Percentiles rank a stretch among this genome's conserved stretches.
Evolutionary conservation across 2,888 invertebrate genomes (phyloP).

Genomic region (Phalera bucephala): DNA sequence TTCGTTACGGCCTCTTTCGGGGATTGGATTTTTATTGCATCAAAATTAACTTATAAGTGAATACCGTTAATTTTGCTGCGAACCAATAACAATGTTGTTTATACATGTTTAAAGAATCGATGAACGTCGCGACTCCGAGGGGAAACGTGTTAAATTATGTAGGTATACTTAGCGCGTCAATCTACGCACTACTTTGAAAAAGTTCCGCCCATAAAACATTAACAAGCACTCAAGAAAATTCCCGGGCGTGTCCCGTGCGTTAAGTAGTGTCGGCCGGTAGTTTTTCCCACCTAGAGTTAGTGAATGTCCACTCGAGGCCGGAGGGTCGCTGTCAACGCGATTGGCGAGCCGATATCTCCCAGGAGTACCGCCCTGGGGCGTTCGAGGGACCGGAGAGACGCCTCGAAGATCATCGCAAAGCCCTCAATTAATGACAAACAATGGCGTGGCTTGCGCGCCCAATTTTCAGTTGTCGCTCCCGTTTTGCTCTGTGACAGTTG

Average conservation of each 20-base stretch:
- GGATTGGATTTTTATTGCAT: slow-evolving; percentile 70
- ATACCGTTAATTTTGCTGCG: slow-evolving; percentile 32
- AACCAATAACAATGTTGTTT: slow-evolving; percentile 31
- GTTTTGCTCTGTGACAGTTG: slow-evolving; percentile 74
- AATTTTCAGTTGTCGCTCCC: slow-evolving; percentile 77
- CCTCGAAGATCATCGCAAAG: slow-evolving; percentile 75
- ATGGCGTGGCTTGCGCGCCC: slow-evolving; percentile 59
- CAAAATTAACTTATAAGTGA: slow-evolving; percentile 48
- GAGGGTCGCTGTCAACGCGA: slow-evolving; percentile 78
- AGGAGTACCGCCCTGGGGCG: slow-evolving; percentile 66
- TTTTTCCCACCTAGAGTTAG: slow-evolving; percentile 77
- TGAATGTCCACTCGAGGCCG: slow-evolving; percentile 60
- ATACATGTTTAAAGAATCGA: slow-evolving; percentile 49
- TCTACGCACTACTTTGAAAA: slow-evolving; percentile 78
- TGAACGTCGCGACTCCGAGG: slow-evolving; percentile 55
- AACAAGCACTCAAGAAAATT: slow-evolving; percentile 82
- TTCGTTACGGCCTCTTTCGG: slow-evolving; percentile 58
- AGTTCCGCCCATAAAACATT: slow-evolving; percentile 82
- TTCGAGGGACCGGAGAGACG: slow-evolving; percentile 51
- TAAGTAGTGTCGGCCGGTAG: slow-evolving; percentile 81
- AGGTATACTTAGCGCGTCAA: slow-evolving; percentile 79
- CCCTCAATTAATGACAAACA: slow-evolving; percentile 80
- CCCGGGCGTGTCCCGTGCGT: slow-evolving; percentile 74
- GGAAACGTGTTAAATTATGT: slow-evolving; percentile 78
- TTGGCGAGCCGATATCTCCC: slow-evolving; percentile 79